Evolutionary conservation across 2,113 vertebrate species (phyloP).

Genomic region (Microtus montanus): DNA sequence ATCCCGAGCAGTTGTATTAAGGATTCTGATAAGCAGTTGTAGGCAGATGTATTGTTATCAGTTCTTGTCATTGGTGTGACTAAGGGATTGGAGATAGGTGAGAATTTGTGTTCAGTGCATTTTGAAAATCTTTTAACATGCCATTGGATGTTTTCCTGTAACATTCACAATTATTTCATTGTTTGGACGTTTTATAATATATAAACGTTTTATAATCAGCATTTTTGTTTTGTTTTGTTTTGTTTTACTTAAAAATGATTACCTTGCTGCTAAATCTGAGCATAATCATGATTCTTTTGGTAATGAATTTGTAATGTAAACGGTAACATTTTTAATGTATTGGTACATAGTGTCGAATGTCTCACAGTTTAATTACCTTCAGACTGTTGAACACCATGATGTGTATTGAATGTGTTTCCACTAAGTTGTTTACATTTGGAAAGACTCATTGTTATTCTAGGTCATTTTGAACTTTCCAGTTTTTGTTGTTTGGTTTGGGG

Average conservation of each 20-base stretch:
- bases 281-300: neutral
- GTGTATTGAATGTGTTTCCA: constrained; percentile 30
- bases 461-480: neutral
- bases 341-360: constrained; percentile 12
- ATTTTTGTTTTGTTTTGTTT: neutral
- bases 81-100: neutral
- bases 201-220: no score
- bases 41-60: neutral
- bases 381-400: neutral
- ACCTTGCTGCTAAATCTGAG: neutral
- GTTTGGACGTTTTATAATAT: neutral
- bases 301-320: neutral
- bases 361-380: constrained; percentile 6
- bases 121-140: neutral
- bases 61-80: neutral
- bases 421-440: constrained; percentile 21
- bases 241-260: neutral
- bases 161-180: neutral
- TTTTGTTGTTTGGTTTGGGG: neutral
- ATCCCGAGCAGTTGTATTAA: neutral
- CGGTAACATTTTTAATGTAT: constrained; percentile 37
- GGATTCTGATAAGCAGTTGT: neutral
- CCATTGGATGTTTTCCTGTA: neutral
- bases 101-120: neutral
- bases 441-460: neutral